A percentile compares a stretch with the other conserved stretches of the same genome.
Evolutionary conservation across 2,888 invertebrate species (phyloP).

Genomic region (Macrophya alboannulata): DNA sequence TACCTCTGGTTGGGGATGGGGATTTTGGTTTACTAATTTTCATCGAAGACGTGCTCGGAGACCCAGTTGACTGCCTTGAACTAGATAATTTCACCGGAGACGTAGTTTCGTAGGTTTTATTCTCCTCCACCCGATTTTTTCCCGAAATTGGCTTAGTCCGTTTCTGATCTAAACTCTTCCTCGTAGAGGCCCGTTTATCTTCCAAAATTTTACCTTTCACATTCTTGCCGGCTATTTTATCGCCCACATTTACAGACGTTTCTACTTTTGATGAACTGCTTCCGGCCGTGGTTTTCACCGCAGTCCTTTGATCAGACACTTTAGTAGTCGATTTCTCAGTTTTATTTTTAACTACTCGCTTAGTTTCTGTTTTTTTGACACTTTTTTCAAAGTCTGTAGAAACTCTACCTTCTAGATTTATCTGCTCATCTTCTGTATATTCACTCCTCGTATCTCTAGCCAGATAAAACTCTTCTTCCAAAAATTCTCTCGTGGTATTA

Average conservation of each 20-base stretch:
- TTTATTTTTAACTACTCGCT: conserved; percentile 62
- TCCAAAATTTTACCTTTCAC: neutral
- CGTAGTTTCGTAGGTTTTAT: conserved; percentile 54
- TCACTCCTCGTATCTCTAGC: conserved; percentile 56
- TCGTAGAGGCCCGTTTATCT: conserved; percentile 1
- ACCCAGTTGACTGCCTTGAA: neutral
- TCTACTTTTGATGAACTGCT: conserved; percentile 39
- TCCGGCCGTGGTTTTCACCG: conserved; percentile 56
- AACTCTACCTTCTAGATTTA: conserved; percentile 64
- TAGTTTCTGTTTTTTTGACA: conserved; percentile 59
- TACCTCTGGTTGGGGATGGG: conserved; percentile 63
- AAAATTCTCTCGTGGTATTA: conserved; percentile 47
- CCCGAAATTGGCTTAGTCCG: conserved; percentile 12
- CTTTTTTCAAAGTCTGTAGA: conserved; percentile 62
- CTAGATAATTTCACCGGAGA: neutral
- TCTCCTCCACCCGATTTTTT: conserved; percentile 46
- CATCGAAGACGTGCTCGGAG: neutral
- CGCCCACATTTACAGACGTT: neutral
- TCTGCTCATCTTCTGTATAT: conserved; percentile 59
- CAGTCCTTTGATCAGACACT: conserved; percentile 61
- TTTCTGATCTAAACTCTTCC: conserved; percentile 62
- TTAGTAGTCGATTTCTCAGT: conserved; percentile 12
- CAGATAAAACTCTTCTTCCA: conserved; percentile 64
- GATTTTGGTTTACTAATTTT: conserved; percentile 57
- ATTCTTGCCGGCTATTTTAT: neutral